Percentiles rank a stretch among this genome's conserved stretches.
Conservation (phyloP, 2,113 vertebrate species). For the Aspiorhynchus laticeps region DNA sequence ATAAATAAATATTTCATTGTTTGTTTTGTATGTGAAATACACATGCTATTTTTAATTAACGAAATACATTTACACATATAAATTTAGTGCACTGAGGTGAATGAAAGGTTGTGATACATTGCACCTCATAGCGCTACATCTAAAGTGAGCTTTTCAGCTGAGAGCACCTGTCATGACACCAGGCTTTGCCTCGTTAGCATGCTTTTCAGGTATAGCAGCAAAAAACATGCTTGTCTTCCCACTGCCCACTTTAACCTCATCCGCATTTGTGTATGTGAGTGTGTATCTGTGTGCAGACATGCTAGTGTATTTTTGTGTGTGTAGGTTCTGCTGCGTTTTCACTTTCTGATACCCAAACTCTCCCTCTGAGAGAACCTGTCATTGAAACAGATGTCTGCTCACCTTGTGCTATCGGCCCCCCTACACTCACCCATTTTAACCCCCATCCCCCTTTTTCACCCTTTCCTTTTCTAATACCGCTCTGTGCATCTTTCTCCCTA, state of each 20-base stretch:
- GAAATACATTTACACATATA: neutral
- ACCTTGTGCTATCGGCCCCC: conserved; percentile 57
- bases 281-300: conserved; percentile 19
- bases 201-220: conserved; percentile 67
- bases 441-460: neutral
- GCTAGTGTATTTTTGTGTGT: conserved; percentile 27
- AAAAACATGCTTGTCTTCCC: conserved; percentile 35
- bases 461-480: conserved; percentile 45
- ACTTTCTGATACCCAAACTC: conserved; percentile 50
- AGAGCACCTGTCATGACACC: conserved; percentile 39
- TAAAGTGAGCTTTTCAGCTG: conserved; percentile 15
- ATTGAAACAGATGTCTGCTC: conserved; percentile 61
- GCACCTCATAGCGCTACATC: conserved; percentile 6
- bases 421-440: conserved; percentile 20
- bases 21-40: neutral
- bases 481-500: conserved; percentile 64
- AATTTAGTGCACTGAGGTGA: conserved; percentile 4
- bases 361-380: conserved; percentile 52
- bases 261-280: conserved; percentile 21
- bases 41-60: conserved; percentile 5
- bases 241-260: conserved; percentile 35
- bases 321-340: conserved; percentile 42
- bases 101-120: conserved; percentile 2
- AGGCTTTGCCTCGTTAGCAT: conserved; percentile 52
- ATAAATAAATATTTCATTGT: neutral